phyloP scores from a whole-genome alignment of 2,113 vertebrate genomes.

The Semicossyphus pulcher region DNA sequence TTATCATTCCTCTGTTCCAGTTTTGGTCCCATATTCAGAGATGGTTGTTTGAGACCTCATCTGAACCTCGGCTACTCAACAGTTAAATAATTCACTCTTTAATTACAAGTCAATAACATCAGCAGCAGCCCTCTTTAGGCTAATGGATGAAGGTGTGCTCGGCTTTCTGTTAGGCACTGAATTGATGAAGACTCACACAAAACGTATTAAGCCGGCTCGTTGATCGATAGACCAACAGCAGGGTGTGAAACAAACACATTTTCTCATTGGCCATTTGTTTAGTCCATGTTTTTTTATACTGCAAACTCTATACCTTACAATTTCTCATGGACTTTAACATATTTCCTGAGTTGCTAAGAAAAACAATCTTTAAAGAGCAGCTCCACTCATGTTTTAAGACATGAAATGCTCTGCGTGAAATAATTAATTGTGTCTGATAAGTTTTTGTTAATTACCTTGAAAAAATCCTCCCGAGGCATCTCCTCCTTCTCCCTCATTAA shows the following conservation, averaged over 20 bases:
- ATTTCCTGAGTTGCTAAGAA: no score
- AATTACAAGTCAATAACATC: conserved; percentile 76
- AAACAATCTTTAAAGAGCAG: no score
- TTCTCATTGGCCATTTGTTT: conserved; percentile 14
- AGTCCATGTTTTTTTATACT: conserved; percentile 2
- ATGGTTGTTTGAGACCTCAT: background rate
- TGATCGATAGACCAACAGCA: conserved; percentile 53
- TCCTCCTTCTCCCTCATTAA: no score
- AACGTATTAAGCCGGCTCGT: conserved; percentile 34
- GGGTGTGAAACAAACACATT: conserved; percentile 39
- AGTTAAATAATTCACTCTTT: conserved; percentile 73
- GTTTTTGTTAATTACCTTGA: no score
- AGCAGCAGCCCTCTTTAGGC: conserved; percentile 61
- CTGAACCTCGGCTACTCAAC: conserved; percentile 21
- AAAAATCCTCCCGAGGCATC: no score
- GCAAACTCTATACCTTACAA: background rate
- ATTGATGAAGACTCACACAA: conserved; percentile 43
- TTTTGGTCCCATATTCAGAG: background rate
- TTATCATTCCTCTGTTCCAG: no score
- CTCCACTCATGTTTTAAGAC: no score
- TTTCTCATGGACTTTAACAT: no score
- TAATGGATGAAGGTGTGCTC: conserved; percentile 53
- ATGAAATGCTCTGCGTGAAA: no score
- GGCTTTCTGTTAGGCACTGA: conserved; percentile 33
- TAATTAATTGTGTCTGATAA: no score